Conservation (phyloP, 2,888 invertebrate genomes). For the Lithophane socia region DNA sequence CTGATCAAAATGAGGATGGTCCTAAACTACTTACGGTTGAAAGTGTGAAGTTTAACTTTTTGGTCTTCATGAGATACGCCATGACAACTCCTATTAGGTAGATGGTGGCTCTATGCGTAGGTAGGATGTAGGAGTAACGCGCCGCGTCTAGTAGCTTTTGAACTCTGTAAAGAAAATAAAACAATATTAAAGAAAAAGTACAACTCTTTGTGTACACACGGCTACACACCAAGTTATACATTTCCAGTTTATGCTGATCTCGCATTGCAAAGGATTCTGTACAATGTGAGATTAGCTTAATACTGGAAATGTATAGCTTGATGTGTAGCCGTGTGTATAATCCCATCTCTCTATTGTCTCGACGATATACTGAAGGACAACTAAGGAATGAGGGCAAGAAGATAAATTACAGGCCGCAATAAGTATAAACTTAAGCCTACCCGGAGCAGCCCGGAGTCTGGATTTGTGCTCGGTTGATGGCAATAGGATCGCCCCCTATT, state of each 20-base stretch:
- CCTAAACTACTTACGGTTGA: conserved; percentile 79
- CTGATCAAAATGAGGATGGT: not conserved
- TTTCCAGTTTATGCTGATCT: too few relatives aligned
- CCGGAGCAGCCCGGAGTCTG: too few relatives aligned
- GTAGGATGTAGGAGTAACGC: conserved; percentile 88
- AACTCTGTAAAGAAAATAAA: conserved; percentile 79
- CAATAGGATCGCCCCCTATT: too few relatives aligned
- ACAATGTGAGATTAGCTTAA: too few relatives aligned
- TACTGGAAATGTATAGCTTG: too few relatives aligned
- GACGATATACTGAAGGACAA: not conserved
- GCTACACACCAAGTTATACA: too few relatives aligned
- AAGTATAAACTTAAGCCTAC: not conserved
- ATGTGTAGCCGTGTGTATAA: too few relatives aligned
- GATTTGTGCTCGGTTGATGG: too few relatives aligned
- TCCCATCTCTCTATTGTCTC: not conserved
- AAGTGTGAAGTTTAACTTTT: conserved; percentile 81
- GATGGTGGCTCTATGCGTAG: conserved; percentile 90
- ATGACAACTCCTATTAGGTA: conserved; percentile 90
- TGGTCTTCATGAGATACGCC: conserved; percentile 87
- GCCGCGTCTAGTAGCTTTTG: conserved; percentile 88
- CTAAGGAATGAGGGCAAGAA: not conserved
- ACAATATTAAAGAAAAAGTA: not conserved
- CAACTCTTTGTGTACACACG: too few relatives aligned
- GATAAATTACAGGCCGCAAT: not conserved
- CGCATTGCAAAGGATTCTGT: too few relatives aligned